phyloP scores from a whole-genome alignment of 2,113 vertebrate genomes.

The Pycnonotus jocosus region DNA sequence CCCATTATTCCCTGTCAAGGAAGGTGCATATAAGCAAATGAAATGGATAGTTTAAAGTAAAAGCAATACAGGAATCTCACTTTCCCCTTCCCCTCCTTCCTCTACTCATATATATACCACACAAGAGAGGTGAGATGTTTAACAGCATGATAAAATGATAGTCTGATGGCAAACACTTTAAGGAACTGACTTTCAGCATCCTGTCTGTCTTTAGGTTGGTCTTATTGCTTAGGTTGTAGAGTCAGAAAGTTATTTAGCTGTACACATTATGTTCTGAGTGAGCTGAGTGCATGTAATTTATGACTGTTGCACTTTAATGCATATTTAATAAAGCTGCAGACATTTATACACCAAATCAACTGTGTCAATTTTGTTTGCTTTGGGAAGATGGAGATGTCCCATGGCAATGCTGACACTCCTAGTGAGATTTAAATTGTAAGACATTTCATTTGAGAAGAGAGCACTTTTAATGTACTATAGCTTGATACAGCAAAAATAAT shows the following conservation, averaged over 20 bases:
- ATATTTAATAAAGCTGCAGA: slow-evolving; percentile 74
- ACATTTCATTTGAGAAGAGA: slow-evolving; percentile 56
- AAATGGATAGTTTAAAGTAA: slow-evolving; percentile 15
- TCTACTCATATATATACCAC: neutral
- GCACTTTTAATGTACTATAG: slow-evolving; percentile 34
- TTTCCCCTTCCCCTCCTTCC: neutral
- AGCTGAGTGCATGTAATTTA: slow-evolving; percentile 66
- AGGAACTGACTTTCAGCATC: slow-evolving; percentile 13
- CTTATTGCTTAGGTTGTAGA: slow-evolving; percentile 57
- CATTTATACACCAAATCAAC: slow-evolving; percentile 70
- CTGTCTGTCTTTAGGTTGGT: slow-evolving; percentile 40
- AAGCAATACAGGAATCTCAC: slow-evolving; percentile 1
- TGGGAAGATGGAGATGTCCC: slow-evolving; percentile 58
- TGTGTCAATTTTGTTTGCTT: slow-evolving; percentile 71
- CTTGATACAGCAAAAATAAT: slow-evolving; percentile 38
- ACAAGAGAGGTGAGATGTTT: neutral
- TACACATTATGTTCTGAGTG: slow-evolving; percentile 63
- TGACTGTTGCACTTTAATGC: slow-evolving; percentile 70
- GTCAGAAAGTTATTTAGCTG: slow-evolving; percentile 69
- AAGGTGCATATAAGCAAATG: neutral
- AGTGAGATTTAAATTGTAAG: slow-evolving; percentile 53
- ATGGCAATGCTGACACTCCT: slow-evolving; percentile 48
- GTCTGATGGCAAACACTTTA: neutral
- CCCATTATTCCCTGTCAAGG: neutral
- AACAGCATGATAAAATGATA: slow-evolving; percentile 33